These are phyloP conservation scores for Thomomys bottae DNA, from an alignment of 2,113 vertebrate genomes.

Conservation along the genomic window DNA sequence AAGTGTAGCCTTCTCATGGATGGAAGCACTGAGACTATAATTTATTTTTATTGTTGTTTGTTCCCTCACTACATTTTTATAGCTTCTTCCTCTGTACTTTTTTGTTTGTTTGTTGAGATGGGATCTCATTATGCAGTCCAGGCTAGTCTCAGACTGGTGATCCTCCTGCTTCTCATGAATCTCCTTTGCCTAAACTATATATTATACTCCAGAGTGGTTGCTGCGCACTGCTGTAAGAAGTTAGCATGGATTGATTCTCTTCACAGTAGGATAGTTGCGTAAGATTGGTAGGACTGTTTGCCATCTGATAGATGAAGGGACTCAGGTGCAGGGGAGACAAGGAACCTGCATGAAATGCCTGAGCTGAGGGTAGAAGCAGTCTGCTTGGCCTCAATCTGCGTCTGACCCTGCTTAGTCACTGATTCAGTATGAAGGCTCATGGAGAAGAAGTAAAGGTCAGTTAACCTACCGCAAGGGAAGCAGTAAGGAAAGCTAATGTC, in stretches of 20 bases:
- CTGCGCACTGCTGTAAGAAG: not conserved
- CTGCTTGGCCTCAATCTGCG: not conserved
- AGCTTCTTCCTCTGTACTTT: not conserved
- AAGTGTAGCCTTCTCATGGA: not conserved
- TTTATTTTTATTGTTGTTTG: not conserved
- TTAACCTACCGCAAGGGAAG: not conserved
- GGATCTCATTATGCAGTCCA: too few species aligned
- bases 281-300: not conserved
- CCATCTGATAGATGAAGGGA: not conserved
- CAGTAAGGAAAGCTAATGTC: fast-evolving
- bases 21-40: not conserved
- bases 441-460: not conserved
- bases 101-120: not conserved
- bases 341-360: not conserved
- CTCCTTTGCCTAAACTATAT: not conserved
- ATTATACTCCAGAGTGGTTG: not conserved
- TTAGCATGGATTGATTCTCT: not conserved
- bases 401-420: not conserved
- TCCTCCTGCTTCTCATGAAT: not conserved
- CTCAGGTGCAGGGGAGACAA: not conserved
- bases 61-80: too few species aligned
- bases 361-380: not conserved
- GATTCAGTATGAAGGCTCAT: not conserved
- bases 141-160: too few species aligned
- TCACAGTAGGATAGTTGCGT: not conserved